phyloP scores from a whole-genome alignment of 1,140 invertebrate species.

The Microplitis mediator region DNA sequence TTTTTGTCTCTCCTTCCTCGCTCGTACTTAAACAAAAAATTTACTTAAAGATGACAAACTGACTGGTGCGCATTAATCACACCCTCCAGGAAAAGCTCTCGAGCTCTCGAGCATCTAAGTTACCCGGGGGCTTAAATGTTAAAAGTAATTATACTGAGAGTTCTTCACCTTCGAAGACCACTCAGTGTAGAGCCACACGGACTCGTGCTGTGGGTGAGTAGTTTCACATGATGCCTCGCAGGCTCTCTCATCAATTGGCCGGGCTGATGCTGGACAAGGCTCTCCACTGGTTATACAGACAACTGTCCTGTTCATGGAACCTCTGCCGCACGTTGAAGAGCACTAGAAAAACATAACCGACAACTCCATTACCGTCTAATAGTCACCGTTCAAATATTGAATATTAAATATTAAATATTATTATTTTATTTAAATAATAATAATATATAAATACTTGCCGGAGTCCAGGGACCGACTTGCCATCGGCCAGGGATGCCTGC shows the following conservation, averaged over 20 bases:
- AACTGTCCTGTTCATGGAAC: constrained; percentile 47
- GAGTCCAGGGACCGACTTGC: constrained; percentile 51
- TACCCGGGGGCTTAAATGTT: background rate
- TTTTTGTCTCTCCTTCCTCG: background rate
- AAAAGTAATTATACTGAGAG: background rate
- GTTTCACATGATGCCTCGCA: constrained; percentile 45
- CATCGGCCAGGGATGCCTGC: constrained; percentile 41
- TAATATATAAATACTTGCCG: constrained; percentile 38
- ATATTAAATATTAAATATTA: background rate
- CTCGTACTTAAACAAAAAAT: background rate
- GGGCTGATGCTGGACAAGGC: constrained; percentile 39
- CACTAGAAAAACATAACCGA: constrained; percentile 39
- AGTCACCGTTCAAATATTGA: background rate
- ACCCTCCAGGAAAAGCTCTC: background rate
- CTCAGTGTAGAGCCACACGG: constrained; percentile 49
- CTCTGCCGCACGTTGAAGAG: constrained; percentile 49
- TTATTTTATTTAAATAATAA: background rate
- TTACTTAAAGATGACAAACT: background rate
- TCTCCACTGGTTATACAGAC: constrained; percentile 51
- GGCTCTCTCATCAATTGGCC: constrained; percentile 43
- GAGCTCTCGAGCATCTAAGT: background rate
- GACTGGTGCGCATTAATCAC: constrained; percentile 1
- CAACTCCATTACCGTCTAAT: background rate
- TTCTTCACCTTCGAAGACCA: constrained; percentile 51
- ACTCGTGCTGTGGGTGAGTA: constrained; percentile 19